Conservation (phyloP, 2,113 vertebrate species). For the Equus przewalskii region DNA sequence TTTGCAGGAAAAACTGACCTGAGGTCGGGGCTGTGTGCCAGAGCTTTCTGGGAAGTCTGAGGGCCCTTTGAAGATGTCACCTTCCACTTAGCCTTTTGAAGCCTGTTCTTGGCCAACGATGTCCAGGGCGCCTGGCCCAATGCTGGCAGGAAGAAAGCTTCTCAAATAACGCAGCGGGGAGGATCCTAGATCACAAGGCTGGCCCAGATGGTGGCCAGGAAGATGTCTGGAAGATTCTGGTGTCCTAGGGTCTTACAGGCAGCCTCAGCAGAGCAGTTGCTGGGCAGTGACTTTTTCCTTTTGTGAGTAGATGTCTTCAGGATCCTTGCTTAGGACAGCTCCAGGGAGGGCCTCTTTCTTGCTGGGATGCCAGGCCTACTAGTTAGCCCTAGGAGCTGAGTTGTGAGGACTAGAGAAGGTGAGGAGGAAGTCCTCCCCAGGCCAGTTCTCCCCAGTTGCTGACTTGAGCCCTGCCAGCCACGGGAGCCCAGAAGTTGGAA, state of each 20-base stretch:
- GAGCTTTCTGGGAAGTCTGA: constrained; percentile 78
- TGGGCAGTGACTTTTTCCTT: constrained; percentile 1
- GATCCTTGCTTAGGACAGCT: background rate
- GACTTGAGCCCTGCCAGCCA: background rate
- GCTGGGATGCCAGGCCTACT: background rate
- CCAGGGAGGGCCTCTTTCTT: background rate
- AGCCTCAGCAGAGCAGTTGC: background rate
- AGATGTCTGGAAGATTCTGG: constrained; percentile 71
- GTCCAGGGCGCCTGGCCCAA: constrained; percentile 63
- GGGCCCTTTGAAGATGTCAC: constrained; percentile 76
- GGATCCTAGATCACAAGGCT: constrained; percentile 77
- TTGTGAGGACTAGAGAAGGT: background rate
- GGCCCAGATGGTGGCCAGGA: constrained; percentile 69
- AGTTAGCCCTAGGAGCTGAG: background rate
- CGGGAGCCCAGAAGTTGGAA: background rate
- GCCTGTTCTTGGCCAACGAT: constrained; percentile 68
- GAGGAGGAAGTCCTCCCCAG: background rate
- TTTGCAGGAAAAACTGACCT: constrained; percentile 73
- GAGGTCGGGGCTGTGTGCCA: constrained; percentile 73
- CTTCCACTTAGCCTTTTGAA: constrained; percentile 81
- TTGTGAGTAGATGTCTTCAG: background rate
- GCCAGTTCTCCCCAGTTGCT: background rate
- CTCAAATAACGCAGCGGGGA: constrained; percentile 68
- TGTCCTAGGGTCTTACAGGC: background rate
- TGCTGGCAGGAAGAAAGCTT: constrained; percentile 70